Evolutionary conservation across 1,140 invertebrate genomes (phyloP), one percentile per base, ranked within the genome.

Genomic region (Geopemphigus sp.): DNA sequence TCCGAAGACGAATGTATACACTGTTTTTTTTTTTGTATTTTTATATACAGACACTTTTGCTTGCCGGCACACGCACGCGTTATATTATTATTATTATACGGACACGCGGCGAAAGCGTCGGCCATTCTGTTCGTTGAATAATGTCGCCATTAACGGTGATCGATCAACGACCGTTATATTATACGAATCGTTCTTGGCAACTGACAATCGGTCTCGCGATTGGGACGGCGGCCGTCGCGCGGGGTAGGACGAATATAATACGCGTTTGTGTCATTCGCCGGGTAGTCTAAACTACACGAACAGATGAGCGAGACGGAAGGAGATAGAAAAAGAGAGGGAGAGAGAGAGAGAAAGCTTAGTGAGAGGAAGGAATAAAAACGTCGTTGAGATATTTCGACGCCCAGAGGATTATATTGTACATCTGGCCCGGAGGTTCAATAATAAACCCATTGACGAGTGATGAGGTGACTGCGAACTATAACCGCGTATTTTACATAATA

Each of bases 311-410:
- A 14, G 47, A 10, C 47, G 47, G 32, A 39, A 5, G 47, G 11
- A 22, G 32, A 39, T 11, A 11, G 11, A 22, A 0, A 3, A 29
- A 14, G 54, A 32, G 26, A 63, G 61, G 4, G 17, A 29, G 8
- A 10, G 2, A 56, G 26, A 5, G 63, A 57, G 54, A 4, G 56
- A 39, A 4, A 12, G 8, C n/a, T n/a, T n/a, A 50, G 14, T 12
- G 1, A 50, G 47, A 76, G 73, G 73, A 76, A 76, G 56, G n/a
- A 76, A 76, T 76, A 76, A 76, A 76, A 76, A 76, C 57, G 73
- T 76, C 73, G 32, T 76, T 59, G 54, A 45, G 70, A 73, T 56
- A n/a, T 73, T 73, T 56, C 17, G 54, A 32, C 53, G 54, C 72
- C 32, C n/a, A n/a, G 32, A 76, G 19, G 29, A 59, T 57, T 74